phyloP scores from a whole-genome alignment of 2,888 invertebrate genomes.

The Mayetiola destructor region DNA sequence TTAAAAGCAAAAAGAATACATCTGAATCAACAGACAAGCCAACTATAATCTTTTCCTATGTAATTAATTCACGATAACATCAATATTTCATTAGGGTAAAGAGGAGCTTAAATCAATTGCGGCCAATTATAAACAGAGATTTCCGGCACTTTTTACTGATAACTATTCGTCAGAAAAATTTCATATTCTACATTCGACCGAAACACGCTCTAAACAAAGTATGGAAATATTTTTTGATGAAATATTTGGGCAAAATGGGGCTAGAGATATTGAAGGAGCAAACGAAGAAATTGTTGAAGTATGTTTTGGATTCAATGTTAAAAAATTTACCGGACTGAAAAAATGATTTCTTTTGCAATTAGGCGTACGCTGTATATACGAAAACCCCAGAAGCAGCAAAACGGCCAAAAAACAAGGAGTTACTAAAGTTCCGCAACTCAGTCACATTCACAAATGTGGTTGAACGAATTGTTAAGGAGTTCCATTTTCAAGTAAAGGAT shows the following conservation, averaged over 20 bases:
- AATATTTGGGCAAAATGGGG: background rate
- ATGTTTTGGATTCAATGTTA: background rate
- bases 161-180: background rate
- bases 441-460: background rate
- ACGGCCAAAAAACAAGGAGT: background rate
- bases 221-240: background rate
- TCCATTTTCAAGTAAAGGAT: background rate
- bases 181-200: background rate
- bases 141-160: background rate
- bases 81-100: background rate
- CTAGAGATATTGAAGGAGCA: background rate
- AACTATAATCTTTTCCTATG: too few species aligned
- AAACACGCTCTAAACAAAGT: background rate
- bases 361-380: background rate
- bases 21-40: too few species aligned
- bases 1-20: too few species aligned
- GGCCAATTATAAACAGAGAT: background rate
- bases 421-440: background rate
- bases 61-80: background rate
- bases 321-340: background rate
- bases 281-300: background rate
- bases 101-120: background rate
- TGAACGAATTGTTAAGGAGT: background rate
- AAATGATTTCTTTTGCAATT: background rate
- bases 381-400: background rate